Conservation (phyloP, 2,113 vertebrate species). For the Nothocercus nigrocapillus region DNA sequence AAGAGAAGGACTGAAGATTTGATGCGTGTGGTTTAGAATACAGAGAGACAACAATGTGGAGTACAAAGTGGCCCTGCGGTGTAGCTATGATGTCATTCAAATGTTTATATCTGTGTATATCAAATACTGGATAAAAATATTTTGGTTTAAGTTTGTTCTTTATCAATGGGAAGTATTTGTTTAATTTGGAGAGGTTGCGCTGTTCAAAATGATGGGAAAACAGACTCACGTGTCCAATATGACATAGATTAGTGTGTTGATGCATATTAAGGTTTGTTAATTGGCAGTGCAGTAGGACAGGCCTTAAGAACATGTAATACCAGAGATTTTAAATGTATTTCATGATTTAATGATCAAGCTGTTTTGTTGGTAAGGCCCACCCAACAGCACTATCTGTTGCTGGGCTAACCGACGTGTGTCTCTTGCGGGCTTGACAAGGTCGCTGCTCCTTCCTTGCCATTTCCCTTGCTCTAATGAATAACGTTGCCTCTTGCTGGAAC, state of each 20-base stretch:
- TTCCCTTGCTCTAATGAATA: not conserved
- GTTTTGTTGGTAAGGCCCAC: not conserved
- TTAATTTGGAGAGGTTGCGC: not conserved
- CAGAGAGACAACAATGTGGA: slow-evolving; percentile 7
- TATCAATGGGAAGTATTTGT: not conserved
- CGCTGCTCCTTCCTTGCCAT: not conserved
- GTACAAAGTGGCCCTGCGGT: not conserved
- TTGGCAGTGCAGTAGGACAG: not conserved
- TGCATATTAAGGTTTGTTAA: not conserved
- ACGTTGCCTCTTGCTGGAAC: not conserved
- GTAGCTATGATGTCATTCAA: not conserved
- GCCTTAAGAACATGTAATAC: not conserved
- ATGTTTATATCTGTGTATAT: not conserved
- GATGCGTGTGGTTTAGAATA: slow-evolving; percentile 45
- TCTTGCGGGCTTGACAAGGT: not conserved
- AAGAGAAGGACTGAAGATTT: slow-evolving; percentile 24
- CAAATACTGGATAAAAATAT: not conserved
- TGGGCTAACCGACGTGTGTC: not conserved
- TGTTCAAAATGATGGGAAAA: not conserved
- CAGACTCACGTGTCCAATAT: not conserved
- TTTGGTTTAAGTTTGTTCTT: not conserved
- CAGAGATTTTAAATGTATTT: not conserved
- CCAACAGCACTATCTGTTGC: not conserved
- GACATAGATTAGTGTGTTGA: not conserved
- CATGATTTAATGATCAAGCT: not conserved